Base-by-base conservation (phyloP, 2,888 invertebrate species). In the Acanthosepion lycidas region DNA sequence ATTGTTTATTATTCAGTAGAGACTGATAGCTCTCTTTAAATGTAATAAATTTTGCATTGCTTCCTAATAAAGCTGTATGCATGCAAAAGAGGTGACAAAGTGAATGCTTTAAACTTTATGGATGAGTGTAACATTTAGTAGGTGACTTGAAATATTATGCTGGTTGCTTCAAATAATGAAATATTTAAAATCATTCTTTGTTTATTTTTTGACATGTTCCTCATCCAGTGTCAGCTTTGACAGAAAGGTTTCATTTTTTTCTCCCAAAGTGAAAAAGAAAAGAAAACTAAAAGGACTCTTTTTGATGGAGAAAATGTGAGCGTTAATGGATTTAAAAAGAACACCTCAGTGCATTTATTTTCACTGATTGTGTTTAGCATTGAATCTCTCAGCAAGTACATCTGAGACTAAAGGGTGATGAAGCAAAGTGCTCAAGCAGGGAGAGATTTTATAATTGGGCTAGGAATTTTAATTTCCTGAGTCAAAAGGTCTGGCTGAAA, bases 281-380 rank as follows among this genome's bases (percentile, higher is more conserved):
- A 78, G 15, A 78, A 12, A 78, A 78, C 8, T 2, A 78, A 78
- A 33, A 78, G n/a, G 78, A 5, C 78, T n/a, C n/a, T 78, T n/a
- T 78, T n/a, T 78, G n/a, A 33, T 59, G 5, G n/a, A 33, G 78
- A 78, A n/a, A 78, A 78, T 78, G 78, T 78, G n/a, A 78, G n/a
- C 33, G n/a, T 18, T 78, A 78, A 78, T 78, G 78, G 78, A 33
- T 78, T 78, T 78, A n/a, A 78, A 78, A 78, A 78, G 78, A 78
- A 78, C n/a, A 78, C n/a, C n/a, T 78, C 78, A 78, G 78, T 78
- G 78, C 78, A 78, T 78, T 78, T 78, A 33, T 78, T 78, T n/a
- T 78, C 33, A 12, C 78, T 15, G 59, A 59, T 20, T 78, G 78
- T 78, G n/a, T 78, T 78, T 78, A 59, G 78, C 33, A 9, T n/a